phyloP scores from a whole-genome alignment of 2,888 invertebrate genomes.

The Philereme vetulata region DNA sequence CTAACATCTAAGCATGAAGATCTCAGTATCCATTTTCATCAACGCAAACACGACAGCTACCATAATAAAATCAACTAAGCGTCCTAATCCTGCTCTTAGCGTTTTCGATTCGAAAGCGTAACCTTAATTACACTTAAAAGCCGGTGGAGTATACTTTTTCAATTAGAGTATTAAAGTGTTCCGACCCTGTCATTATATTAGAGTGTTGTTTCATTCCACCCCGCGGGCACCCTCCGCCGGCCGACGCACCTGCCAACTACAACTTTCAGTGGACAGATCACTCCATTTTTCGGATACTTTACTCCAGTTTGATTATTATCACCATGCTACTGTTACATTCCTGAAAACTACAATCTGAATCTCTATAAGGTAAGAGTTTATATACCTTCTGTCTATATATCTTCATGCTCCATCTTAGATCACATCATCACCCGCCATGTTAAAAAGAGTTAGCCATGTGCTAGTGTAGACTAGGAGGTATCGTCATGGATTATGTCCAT shows the following conservation, averaged over 20 bases:
- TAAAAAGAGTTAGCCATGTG: no score
- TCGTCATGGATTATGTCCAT: no score
- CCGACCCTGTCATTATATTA: conserved; percentile 83
- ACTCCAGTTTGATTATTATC: no score
- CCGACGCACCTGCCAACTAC: conserved; percentile 37
- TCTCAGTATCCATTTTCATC: neutral
- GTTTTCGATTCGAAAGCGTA: conserved; percentile 58
- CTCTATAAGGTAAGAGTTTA: no score
- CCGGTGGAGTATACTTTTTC: conserved; percentile 80
- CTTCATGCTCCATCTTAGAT: no score
- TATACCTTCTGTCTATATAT: no score
- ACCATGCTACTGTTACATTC: no score
- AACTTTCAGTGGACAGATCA: conserved; percentile 25
- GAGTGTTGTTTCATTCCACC: conserved; percentile 81
- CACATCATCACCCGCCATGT: no score
- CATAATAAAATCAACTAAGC: conserved; percentile 26
- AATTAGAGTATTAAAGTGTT: conserved; percentile 83
- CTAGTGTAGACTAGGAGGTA: no score
- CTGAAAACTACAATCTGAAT: no score
- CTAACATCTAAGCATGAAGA: no score
- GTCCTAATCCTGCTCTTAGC: conserved; percentile 35
- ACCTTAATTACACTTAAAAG: conserved; percentile 75
- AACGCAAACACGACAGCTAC: conserved; percentile 16
- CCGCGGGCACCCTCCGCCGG: conserved; percentile 60
- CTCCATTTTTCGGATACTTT: conserved; percentile 1